Evolutionary conservation across 2,113 vertebrate genomes (phyloP).

Genomic region (Ochotona princeps): DNA sequence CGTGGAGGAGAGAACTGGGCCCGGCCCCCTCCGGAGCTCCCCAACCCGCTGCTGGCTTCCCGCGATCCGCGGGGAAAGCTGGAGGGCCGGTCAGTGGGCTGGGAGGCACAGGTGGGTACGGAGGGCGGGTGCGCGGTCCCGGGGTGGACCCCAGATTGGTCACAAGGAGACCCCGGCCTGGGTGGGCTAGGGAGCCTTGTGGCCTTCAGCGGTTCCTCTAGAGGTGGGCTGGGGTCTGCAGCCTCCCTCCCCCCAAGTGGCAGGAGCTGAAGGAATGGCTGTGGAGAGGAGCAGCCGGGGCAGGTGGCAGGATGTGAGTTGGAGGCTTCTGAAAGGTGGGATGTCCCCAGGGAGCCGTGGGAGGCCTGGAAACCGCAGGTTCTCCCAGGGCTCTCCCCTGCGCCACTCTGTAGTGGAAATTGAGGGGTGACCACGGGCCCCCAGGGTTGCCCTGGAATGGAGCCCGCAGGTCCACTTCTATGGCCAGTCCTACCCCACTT

Average conservation of each 20-base stretch:
- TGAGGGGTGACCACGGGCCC: neutral
- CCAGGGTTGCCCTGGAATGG: neutral
- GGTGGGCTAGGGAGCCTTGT: neutral
- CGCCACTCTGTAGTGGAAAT: neutral
- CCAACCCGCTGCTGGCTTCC: too few species aligned
- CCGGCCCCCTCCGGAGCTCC: neutral
- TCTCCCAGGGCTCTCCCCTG: neutral
- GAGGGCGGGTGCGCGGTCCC: neutral
- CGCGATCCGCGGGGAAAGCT: conserved; percentile 16
- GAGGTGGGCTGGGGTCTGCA: neutral
- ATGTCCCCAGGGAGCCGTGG: neutral
- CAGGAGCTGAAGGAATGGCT: neutral
- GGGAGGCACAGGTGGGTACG: conserved; percentile 61
- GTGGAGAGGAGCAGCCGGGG: neutral
- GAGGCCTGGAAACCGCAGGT: neutral
- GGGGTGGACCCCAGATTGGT: neutral
- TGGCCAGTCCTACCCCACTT: too few species aligned
- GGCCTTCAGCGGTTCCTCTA: neutral
- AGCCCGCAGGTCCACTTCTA: too few species aligned
- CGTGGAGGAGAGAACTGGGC: neutral
- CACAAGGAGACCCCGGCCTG: neutral
- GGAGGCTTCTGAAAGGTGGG: neutral
- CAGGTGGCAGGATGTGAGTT: neutral
- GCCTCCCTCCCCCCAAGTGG: neutral
- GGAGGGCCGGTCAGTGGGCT: neutral